phyloP scores from a whole-genome alignment of 2,888 invertebrate species.

The Rhingia rostrata region DNA sequence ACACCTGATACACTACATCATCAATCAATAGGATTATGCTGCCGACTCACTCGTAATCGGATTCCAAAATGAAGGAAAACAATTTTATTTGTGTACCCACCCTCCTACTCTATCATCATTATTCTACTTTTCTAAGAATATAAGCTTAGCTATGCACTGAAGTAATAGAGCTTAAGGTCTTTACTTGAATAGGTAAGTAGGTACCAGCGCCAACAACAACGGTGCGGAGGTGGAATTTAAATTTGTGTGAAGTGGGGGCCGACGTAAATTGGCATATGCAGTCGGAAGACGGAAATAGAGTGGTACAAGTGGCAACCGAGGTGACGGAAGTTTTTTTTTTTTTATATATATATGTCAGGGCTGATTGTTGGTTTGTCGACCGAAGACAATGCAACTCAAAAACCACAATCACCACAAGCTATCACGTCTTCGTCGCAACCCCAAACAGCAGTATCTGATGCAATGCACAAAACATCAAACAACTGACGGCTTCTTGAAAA shows the following conservation, averaged over 20 bases:
- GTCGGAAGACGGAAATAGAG: slow-evolving; percentile 62
- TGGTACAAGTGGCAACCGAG: slow-evolving; percentile 19
- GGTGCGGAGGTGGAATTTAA: neutral
- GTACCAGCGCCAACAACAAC: neutral
- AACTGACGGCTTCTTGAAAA: slow-evolving; percentile 27
- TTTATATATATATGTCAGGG: slow-evolving; percentile 49
- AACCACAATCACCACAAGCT: slow-evolving; percentile 16
- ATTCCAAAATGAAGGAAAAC: slow-evolving; percentile 24
- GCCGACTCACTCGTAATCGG: slow-evolving; percentile 28
- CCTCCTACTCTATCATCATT: neutral
- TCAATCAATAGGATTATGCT: slow-evolving; percentile 55
- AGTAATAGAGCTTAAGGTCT: slow-evolving; percentile 39
- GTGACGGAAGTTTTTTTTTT: slow-evolving; percentile 19
- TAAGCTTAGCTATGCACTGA: slow-evolving; percentile 10
- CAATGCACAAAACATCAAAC: slow-evolving; percentile 47
- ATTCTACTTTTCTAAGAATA: slow-evolving; percentile 17
- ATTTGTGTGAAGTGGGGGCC: neutral
- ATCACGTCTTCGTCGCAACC: neutral
- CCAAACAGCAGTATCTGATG: slow-evolving; percentile 1
- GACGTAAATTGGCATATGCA: slow-evolving; percentile 50
- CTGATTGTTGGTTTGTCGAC: slow-evolving; percentile 34
- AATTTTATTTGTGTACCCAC: neutral
- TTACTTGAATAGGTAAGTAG: neutral
- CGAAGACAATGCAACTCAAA: slow-evolving; percentile 20
- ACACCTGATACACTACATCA: slow-evolving; percentile 49